Base-by-base conservation (phyloP, 2,113 vertebrate species). In the Thomomys bottae region DNA sequence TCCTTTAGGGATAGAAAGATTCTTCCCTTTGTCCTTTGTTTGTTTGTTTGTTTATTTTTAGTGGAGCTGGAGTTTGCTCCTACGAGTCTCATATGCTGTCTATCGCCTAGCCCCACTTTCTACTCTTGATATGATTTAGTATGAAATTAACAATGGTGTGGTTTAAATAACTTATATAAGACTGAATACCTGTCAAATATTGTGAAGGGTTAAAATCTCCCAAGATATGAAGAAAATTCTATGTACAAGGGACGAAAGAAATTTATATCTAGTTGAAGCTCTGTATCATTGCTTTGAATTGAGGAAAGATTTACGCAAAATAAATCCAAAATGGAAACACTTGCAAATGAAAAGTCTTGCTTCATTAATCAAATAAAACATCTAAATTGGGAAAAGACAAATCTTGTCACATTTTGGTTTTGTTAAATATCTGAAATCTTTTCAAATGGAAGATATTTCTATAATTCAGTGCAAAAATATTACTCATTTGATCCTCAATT, bases 371-470 rank as follows among this genome's bases (percentile, higher is more conserved):
- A 97, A 95, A 94, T 92, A 67, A 95, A 87, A 92, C 61, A 92
- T 92, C 87, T 95, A 93, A 95, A 95, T 91, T 89, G 77, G 67
- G 89, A 80, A 89, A 88, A 87, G 73, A 92, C 89, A 95, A 95
- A 95, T 92, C 45, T 36, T 95, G 84, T 94, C 87, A 95, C 81
- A 95, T 86, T 94, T 91, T 95, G 93, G 92, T 79, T 73, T 95
- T 93, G 94, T 91, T 95, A 94, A 94, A 89, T 91, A 75, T 93
- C 89, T 95, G 87, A 96, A 95, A 93, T 96, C 89, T 96, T 96
- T 97, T 96, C 93, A 96, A 92, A 95, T 89, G 77, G 90, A 95
- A 92, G 61, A 89, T 86, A 24, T 87, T 92, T 73, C 88, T 94
- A 92, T 84, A 94, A 95, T 87, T 92, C 42, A 93, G 15, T 87